Evolutionary conservation across 2,888 invertebrate species (phyloP), one percentile per base, ranked within the genome.

Genomic region (Sphinx pinastri): DNA sequence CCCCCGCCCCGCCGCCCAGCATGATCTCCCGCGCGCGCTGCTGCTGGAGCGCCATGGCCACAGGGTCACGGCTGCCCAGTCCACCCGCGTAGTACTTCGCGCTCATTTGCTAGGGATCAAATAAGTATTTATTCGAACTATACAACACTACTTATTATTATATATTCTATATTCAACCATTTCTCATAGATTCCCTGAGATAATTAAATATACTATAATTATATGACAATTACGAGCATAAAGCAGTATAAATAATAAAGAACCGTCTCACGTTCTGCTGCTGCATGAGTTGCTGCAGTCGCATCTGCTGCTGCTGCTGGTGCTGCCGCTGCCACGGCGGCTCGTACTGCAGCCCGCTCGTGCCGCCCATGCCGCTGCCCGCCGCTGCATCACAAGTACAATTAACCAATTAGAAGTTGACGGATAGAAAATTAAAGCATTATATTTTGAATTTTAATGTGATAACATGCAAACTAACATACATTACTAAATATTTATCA

Each of bases 71-170:
- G 80, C 93, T 93, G 84, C 94, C 94, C 38, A 94, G 88, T 0
- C 94, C 94, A 72, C 94, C 94, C 71, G 94, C 91, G 87, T 94
- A 94, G 84, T 88, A 89, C 87, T 94, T 94, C 71, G 94, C 91
- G 49, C 92, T 91, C 90, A 91, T 90, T 80, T 85, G 82, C 79
- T 84, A 78, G 51, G 38, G 49, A 52, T 25, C 0, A 13, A 45
- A 63, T 10, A 67, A 19, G 4, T 14, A 38, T 54, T 67, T 67
- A 52, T 52, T 14, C 38, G 38, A 38, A 38, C 38, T 4, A 38
- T 38, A 38, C 38, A 38, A 38, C 8, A 8, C 38, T 38, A 38
- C 38, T 38, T 7, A 38, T 38, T 25, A 25, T 25, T 25, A n/a
- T n/a, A n/a, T n/a, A 25, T 25, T 25, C 25, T 25, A 25, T 25